Evolutionary conservation across 2,797 vertebrate genomes (phyloP).

Genomic region (Acanthopagrus latus): DNA sequence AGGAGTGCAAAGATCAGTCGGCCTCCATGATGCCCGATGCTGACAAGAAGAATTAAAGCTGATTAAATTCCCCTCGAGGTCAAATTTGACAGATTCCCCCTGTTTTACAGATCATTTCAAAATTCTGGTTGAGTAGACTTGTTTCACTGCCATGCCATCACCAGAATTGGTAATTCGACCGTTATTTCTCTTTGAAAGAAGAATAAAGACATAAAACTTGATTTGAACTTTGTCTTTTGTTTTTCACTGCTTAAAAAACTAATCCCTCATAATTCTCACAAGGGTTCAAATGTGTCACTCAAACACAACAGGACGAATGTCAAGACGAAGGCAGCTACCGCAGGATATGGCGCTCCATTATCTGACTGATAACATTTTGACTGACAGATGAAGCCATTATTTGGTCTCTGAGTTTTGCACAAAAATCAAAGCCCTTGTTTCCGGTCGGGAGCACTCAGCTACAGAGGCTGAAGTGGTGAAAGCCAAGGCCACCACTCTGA

Average conservation of each 20-base stretch:
- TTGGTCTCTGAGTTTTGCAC: neutral
- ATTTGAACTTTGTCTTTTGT: too few relatives aligned
- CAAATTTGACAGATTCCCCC: constrained; percentile 6
- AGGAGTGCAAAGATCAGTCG: neutral
- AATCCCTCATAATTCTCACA: too few relatives aligned
- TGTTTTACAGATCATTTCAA: too few relatives aligned
- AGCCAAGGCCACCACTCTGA: neutral
- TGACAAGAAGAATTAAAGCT: constrained; percentile 44
- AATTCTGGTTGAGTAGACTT: too few relatives aligned
- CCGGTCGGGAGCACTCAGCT: neutral
- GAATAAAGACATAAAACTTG: too few relatives aligned
- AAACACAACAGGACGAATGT: neutral
- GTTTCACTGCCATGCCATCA: too few relatives aligned
- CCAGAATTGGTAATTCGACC: too few relatives aligned
- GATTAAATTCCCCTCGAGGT: constrained; percentile 29
- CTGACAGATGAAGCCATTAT: neutral
- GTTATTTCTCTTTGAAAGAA: too few relatives aligned
- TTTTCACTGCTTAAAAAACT: too few relatives aligned
- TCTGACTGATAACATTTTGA: constrained; percentile 5
- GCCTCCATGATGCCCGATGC: constrained; percentile 11
- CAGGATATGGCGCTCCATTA: neutral
- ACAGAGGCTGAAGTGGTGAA: constrained; percentile 3
- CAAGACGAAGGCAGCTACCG: neutral
- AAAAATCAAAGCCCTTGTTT: neutral
- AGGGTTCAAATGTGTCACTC: neutral